Percentiles rank a stretch among this genome's conserved stretches.
Evolutionary conservation across 2,888 invertebrate genomes (phyloP).

Genomic region (Philonicus albiceps): DNA sequence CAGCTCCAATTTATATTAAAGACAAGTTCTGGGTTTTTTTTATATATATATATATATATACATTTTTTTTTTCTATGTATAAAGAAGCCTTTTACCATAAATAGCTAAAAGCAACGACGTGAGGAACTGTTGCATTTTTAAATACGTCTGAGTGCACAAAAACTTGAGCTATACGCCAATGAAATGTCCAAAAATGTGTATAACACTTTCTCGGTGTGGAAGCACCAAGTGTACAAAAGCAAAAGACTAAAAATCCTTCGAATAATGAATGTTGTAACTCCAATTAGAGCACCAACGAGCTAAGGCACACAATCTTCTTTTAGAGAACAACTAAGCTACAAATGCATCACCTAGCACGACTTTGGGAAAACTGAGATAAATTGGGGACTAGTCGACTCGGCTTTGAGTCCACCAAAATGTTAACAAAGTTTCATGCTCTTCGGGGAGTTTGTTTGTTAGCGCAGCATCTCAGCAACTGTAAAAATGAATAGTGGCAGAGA

Average conservation of each 20-base stretch:
- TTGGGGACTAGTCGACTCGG: background rate
- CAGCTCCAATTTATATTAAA: conserved; percentile 3
- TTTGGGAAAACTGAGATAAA: conserved; percentile 2
- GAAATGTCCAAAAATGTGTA: background rate
- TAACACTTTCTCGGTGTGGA: background rate
- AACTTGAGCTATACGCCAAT: background rate
- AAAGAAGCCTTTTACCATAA: conserved; percentile 14
- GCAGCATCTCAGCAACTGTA: background rate
- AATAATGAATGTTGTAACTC: background rate
- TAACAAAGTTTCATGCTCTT: background rate
- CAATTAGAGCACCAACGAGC: background rate
- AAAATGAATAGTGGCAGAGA: background rate
- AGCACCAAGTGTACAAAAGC: background rate
- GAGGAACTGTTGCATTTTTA: conserved; percentile 3
- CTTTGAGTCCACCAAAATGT: background rate
- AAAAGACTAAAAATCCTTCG: background rate
- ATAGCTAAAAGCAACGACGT: background rate
- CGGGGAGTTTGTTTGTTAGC: background rate
- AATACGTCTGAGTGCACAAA: conserved; percentile 16
- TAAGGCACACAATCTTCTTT: background rate
- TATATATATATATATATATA: background rate
- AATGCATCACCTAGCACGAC: background rate
- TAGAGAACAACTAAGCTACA: conserved; percentile 2
- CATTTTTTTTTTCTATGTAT: background rate
- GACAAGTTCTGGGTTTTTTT: background rate